These are phyloP conservation scores for Microplitis mediator DNA, from an alignment of 1,140 invertebrate species.

Conservation along the genomic window DNA sequence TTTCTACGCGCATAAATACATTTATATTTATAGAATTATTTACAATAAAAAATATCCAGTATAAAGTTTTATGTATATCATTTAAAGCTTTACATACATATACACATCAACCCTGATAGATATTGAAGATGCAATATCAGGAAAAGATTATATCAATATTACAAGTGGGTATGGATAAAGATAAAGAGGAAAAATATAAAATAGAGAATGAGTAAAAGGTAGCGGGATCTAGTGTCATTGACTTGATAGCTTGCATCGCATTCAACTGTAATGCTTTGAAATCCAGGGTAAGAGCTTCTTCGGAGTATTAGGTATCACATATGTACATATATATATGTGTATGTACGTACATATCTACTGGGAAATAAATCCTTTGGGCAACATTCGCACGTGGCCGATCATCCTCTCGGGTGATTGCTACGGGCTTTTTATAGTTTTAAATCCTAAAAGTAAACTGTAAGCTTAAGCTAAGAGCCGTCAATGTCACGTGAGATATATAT, in stretches of 20 bases:
- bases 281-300: neutral
- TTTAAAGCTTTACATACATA: too few relatives aligned
- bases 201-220: too few relatives aligned
- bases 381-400: conserved; percentile 5
- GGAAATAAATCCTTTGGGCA: conserved; percentile 10
- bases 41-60: too few relatives aligned
- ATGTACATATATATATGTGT: too few relatives aligned
- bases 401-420: neutral
- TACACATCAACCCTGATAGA: too few relatives aligned
- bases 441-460: neutral
- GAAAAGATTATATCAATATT: too few relatives aligned
- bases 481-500: too few relatives aligned
- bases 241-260: neutral
- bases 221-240: neutral
- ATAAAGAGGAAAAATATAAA: neutral
- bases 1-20: too few relatives aligned
- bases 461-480: too few relatives aligned
- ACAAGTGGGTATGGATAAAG: neutral
- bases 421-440: neutral
- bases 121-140: neutral
- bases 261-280: neutral
- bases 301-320: too few relatives aligned
- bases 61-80: too few relatives aligned
- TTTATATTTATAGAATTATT: too few relatives aligned
- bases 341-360: neutral